Conservation (phyloP, 2,888 invertebrate genomes). For the Lasius fuliginosus region DNA sequence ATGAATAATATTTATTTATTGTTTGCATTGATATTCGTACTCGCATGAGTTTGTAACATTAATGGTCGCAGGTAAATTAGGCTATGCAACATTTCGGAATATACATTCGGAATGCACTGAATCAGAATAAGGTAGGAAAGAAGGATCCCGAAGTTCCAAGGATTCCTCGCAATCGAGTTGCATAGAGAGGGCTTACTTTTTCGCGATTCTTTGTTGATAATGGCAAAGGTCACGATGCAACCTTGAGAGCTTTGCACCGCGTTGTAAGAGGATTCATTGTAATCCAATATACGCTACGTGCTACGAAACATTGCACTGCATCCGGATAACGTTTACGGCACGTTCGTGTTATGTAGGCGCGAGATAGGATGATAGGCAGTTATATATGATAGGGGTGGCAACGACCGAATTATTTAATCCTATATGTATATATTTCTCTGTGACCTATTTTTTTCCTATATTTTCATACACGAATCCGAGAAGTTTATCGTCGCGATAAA, state of each 20-base stretch:
- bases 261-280: constrained; percentile 83
- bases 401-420: constrained; percentile 26
- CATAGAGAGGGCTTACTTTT: constrained; percentile 44
- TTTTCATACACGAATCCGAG: constrained; percentile 24
- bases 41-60: not conserved
- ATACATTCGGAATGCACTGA: not conserved
- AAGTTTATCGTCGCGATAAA: not conserved
- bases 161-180: not conserved
- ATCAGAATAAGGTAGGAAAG: constrained; percentile 17
- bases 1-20: constrained; percentile 10
- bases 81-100: constrained; percentile 6
- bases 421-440: not conserved
- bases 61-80: not conserved
- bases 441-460: constrained; percentile 9
- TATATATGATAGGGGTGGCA: not conserved
- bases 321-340: constrained; percentile 55
- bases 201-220: constrained; percentile 59
- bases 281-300: constrained; percentile 83
- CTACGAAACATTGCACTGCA: constrained; percentile 51
- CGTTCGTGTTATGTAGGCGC: constrained; percentile 59
- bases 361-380: constrained; percentile 56
- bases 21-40: not conserved
- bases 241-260: constrained; percentile 74
- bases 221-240: constrained; percentile 76
- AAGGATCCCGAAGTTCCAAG: not conserved